Base-by-base conservation (phyloP, 1,140 invertebrate genomes). In the Meteorus sp. region DNA sequence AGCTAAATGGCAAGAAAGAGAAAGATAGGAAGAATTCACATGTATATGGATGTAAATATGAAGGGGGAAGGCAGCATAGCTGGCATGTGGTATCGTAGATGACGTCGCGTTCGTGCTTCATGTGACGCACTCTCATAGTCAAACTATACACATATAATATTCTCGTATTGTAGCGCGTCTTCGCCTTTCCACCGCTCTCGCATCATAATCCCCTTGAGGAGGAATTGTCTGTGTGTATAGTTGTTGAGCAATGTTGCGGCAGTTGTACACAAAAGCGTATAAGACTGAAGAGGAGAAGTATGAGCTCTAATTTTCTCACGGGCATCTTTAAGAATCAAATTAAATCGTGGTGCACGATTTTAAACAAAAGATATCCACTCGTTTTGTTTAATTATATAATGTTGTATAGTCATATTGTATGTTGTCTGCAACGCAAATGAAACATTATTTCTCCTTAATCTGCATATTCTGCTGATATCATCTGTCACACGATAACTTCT, bases 251-350 rank as follows among this genome's bases (percentile, higher is more conserved):
- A 37, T 6, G 35, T 15, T 25, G 20, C 27, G n/a, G 29, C 20
- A 3, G 13, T 4, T 11, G 31, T 43, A 6, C 37, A 41, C 13
- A 37, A 31, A 50, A 8, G 27, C 25, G 23, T 23, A 13, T 6
- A 13, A 31, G 7, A 50, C 13, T 35, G 8, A 20, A 60, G 61
- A 67, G n/a, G n/a, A n/a, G n/a, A n/a, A n/a, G n/a, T n/a, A n/a
- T n/a, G n/a, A n/a, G n/a, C n/a, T n/a, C 65, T 63, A 65, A 67
- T 67, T 67, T 65, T 55, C 66, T 65, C 65, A 59, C 60, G 53
- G 60, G 58, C 60, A 58, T 62, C 65, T 63, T 23, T 29, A 29
- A 27, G 37, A 41, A n/a, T n/a, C n/a, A 19, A 55, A 55, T 55
- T 25, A 55, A 55, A 55, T 43, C 41, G 41, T 29, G 39, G 8